A percentile compares a stretch with the other conserved stretches of the same genome.
Conservation (phyloP, 2,797 vertebrate genomes). For the Chelmon rostratus region DNA sequence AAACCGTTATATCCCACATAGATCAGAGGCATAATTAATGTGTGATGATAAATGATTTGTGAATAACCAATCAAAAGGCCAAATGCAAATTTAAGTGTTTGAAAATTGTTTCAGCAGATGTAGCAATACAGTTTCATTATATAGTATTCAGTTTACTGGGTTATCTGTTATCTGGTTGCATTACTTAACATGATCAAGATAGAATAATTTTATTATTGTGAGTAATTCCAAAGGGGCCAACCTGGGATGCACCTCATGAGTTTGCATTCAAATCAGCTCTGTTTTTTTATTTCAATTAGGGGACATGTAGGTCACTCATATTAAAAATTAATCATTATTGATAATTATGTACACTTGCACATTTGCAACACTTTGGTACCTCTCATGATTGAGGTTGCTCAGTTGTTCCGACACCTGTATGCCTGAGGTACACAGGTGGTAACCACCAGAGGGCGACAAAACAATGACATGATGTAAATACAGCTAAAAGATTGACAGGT, state of each 20-base stretch:
- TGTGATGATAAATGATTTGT: not conserved
- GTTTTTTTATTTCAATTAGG: not conserved
- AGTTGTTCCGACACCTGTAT: not conserved
- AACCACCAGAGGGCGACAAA: slow-evolving; percentile 36
- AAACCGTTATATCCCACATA: not conserved
- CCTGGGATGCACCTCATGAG: too few relatives aligned
- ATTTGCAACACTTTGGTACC: too few relatives aligned
- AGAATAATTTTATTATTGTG: not conserved
- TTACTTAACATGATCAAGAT: not conserved
- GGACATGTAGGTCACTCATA: not conserved
- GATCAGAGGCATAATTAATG: not conserved
- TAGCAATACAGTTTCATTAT: not conserved
- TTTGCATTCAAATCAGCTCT: too few relatives aligned
- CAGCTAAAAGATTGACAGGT: slow-evolving; percentile 57
- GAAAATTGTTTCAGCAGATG: not conserved
- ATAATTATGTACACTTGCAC: not conserved
- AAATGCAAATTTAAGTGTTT: not conserved
- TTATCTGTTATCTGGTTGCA: not conserved
- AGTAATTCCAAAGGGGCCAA: too few relatives aligned
- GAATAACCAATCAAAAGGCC: not conserved
- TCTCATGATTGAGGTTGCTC: not conserved
- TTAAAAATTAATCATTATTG: too few relatives aligned
- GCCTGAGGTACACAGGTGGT: not conserved
- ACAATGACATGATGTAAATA: too few relatives aligned
- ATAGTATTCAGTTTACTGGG: not conserved